phyloP scores from a whole-genome alignment of 2,113 vertebrate genomes.

The Rhinopithecus roxellana region DNA sequence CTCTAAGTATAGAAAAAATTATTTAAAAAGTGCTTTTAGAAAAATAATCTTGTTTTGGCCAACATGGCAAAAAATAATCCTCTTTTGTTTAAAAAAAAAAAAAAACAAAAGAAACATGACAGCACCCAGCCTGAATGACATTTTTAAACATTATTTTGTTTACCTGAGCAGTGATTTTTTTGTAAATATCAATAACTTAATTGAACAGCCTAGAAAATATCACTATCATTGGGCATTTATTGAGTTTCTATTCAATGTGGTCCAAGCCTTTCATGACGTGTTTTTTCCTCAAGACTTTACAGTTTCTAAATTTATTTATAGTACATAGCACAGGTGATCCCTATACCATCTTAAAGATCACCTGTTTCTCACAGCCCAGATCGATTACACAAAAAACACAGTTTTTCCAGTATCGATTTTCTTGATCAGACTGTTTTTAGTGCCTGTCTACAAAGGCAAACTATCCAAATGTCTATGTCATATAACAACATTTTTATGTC shows the following conservation, averaged over 20 bases:
- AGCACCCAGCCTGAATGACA: too few relatives aligned
- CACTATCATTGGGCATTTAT: not conserved
- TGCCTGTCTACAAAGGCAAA: not conserved
- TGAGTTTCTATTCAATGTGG: not conserved
- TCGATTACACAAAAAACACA: not conserved
- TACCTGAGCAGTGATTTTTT: slow-evolving; percentile 13
- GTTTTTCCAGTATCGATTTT: not conserved
- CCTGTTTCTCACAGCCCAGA: not conserved
- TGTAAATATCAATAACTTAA: not conserved
- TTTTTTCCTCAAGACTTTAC: not conserved
- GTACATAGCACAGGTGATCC: not conserved
- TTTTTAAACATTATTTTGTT: not conserved
- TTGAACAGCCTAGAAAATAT: slow-evolving; percentile 16
- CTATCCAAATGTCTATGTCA: not conserved
- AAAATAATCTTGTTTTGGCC: not conserved
- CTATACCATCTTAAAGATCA: not conserved
- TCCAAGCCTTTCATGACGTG: not conserved
- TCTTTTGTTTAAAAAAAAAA: not conserved
- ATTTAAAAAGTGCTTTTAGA: not conserved
- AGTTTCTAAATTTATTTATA: not conserved
- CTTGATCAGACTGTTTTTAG: not conserved
- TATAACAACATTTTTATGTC: not conserved
- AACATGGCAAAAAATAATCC: too few relatives aligned
- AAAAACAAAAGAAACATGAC: not conserved
- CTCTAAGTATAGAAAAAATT: not conserved